Evolutionary conservation across 2,888 invertebrate genomes (phyloP).

Genomic region (Seira sanloemensis): DNA sequence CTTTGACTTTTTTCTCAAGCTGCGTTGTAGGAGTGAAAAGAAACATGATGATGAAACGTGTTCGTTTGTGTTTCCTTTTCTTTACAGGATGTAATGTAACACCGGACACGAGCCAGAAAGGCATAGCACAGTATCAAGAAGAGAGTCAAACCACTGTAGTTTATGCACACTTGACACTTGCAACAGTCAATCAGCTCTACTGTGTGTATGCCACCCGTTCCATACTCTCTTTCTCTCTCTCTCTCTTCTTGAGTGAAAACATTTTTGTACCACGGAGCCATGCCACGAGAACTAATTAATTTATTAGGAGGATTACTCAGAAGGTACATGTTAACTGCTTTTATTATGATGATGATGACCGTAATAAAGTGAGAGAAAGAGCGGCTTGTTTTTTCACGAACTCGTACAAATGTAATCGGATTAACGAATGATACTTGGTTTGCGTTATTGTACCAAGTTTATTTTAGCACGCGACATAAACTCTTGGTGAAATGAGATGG

Average conservation of each 20-base stretch:
- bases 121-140: background rate
- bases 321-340: too few species aligned
- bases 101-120: slow-evolving; percentile 44
- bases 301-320: too few species aligned
- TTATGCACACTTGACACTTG: background rate
- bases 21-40: background rate
- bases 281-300: background rate
- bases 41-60: slow-evolving; percentile 3
- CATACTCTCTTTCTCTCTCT: background rate
- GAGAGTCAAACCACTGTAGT: background rate
- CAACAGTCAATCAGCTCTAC: background rate
- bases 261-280: background rate
- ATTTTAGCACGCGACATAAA: too few species aligned
- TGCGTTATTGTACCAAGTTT: background rate
- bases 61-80: background rate
- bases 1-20: background rate
- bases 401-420: background rate
- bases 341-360: background rate
- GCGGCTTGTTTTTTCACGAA: background rate
- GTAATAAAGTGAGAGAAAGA: background rate
- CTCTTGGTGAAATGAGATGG: too few species aligned
- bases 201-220: background rate
- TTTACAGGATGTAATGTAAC: slow-evolving; percentile 42
- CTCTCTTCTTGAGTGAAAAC: background rate
- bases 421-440: background rate